Percentiles rank a stretch among this genome's conserved stretches.
phyloP scores from a whole-genome alignment of 1,140 invertebrate genomes.

The Plectrocnemia conspersa region DNA sequence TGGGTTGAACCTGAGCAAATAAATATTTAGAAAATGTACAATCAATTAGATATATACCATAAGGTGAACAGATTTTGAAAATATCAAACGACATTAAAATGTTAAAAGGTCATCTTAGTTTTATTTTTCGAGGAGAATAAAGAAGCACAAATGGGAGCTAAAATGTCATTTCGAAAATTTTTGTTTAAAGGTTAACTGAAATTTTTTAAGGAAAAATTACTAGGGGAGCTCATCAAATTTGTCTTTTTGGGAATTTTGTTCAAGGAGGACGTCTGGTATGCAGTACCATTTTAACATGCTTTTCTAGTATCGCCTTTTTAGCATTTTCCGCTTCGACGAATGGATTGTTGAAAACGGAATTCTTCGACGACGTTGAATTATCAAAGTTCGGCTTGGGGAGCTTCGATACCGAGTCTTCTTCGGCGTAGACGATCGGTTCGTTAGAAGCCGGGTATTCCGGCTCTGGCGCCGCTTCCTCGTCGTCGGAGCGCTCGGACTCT shows the following conservation, averaged over 20 bases:
- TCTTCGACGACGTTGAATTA: conserved; percentile 39
- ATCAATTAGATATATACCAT: background rate
- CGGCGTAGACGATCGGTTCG: background rate
- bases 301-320: conserved; percentile 81
- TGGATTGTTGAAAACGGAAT: conserved; percentile 79
- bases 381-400: conserved; percentile 47
- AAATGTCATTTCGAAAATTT: too few relatives aligned
- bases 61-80: background rate
- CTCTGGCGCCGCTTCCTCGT: conserved; percentile 6
- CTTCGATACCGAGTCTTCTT: conserved; percentile 36
- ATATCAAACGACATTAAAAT: too few relatives aligned
- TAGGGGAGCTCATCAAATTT: conserved; percentile 52
- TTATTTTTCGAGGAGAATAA: background rate
- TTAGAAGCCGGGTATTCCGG: background rate
- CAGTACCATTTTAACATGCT: conserved; percentile 88
- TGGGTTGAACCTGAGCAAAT: conserved; percentile 58
- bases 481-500: conserved; percentile 19
- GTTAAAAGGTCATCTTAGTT: too few relatives aligned
- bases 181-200: too few relatives aligned
- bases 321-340: conserved; percentile 85
- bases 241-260: background rate
- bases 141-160: background rate
- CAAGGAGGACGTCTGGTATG: conserved; percentile 14
- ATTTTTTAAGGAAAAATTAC: conserved; percentile 22
- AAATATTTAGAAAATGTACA: too few relatives aligned